Evolutionary conservation across 1,140 invertebrate species (phyloP).

Genomic region (Drosophila yakuba): DNA sequence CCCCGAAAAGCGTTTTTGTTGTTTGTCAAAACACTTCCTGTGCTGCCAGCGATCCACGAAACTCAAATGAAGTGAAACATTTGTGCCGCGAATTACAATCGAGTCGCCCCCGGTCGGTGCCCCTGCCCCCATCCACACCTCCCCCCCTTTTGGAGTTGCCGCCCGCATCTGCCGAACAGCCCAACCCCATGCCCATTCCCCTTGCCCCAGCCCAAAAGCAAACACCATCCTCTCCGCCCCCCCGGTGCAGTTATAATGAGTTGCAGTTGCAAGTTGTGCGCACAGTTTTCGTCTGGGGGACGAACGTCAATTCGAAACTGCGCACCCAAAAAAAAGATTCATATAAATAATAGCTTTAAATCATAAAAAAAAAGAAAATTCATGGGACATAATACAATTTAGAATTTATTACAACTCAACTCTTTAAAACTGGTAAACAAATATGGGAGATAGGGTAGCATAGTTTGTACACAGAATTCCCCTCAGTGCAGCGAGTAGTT

Average conservation of each 20-base stretch:
- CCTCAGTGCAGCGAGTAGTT: constrained; percentile 14
- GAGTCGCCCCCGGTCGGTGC: constrained; percentile 36
- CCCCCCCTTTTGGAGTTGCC: constrained; percentile 12
- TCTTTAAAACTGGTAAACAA: too few relatives aligned
- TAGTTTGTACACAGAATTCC: not conserved
- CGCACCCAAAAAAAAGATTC: constrained; percentile 13
- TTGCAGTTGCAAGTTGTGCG: constrained; percentile 77
- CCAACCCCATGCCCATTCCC: constrained; percentile 10
- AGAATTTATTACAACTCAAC: too few relatives aligned
- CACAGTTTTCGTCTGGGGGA: constrained; percentile 55
- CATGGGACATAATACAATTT: too few relatives aligned
- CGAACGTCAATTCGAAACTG: constrained; percentile 64
- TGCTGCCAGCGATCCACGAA: constrained; percentile 56
- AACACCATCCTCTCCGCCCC: constrained; percentile 4
- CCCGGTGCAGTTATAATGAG: constrained; percentile 71
- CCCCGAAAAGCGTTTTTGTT: constrained; percentile 51
- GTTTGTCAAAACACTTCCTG: constrained; percentile 74
- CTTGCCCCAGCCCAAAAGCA: not conserved
- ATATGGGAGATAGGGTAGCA: too few relatives aligned
- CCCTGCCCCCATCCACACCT: not conserved
- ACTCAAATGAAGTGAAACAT: constrained; percentile 82
- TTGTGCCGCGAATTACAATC: constrained; percentile 80
- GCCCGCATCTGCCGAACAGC: constrained; percentile 58
- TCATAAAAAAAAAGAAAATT: too few relatives aligned
- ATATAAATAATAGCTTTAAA: too few relatives aligned